These are phyloP conservation scores for Pseudococcus viburni DNA, from an alignment of 2,888 invertebrate genomes.

Conservation along the genomic window DNA sequence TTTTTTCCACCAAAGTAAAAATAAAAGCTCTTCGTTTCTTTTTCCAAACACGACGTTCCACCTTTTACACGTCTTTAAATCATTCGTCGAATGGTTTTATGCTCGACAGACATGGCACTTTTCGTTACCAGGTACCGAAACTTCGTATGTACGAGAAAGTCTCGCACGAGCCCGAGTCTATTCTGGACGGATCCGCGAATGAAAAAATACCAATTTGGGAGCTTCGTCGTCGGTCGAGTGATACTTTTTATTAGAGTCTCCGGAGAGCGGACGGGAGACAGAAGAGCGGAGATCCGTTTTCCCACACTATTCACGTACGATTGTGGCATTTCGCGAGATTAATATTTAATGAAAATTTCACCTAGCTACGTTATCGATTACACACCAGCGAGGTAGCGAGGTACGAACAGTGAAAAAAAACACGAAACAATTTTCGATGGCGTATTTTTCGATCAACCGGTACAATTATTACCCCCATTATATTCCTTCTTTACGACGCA, in stretches of 20 bases:
- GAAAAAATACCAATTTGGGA: constrained; percentile 1
- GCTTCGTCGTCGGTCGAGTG: not conserved
- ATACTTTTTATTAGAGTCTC: no score
- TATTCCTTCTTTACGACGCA: constrained; percentile 50
- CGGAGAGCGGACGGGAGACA: not conserved
- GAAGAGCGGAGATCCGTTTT: not conserved
- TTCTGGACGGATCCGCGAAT: no score
- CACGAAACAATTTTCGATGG: not conserved
- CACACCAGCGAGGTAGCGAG: not conserved
- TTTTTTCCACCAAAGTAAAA: not conserved
- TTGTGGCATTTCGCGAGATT: not conserved
- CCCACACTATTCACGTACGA: not conserved
- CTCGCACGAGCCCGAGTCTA: not conserved
- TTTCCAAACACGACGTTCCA: not conserved
- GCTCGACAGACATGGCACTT: not conserved
- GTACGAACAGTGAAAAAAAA: not conserved
- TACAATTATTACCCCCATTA: constrained; percentile 54
- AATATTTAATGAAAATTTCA: not conserved
- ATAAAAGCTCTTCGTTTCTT: not conserved
- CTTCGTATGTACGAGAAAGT: not conserved
- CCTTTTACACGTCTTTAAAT: constrained; percentile 4
- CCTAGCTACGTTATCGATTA: not conserved
- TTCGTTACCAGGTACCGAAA: constrained; percentile 16
- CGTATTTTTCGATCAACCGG: constrained; percentile 58
- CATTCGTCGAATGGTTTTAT: not conserved